A percentile compares a stretch with the other conserved stretches of the same genome.
Conservation (phyloP, 1,140 invertebrate species). For the Trichomalopsis sarcophagae region DNA sequence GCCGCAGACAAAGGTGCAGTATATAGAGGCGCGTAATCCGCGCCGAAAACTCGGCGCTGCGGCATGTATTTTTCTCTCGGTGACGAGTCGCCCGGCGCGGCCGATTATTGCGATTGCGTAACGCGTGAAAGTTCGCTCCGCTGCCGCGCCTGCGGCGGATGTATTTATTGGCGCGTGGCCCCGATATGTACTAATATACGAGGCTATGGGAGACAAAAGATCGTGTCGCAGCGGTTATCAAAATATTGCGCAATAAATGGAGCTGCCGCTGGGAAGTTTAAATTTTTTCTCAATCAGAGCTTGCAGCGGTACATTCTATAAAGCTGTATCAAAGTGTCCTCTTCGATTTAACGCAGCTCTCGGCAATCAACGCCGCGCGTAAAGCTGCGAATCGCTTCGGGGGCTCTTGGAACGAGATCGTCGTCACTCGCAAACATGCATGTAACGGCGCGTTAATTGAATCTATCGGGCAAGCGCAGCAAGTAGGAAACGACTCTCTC, state of each 20-base stretch:
- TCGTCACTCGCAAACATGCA: too few relatives aligned
- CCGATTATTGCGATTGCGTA: slow-evolving; percentile 44
- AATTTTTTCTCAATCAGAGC: too few relatives aligned
- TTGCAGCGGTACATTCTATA: too few relatives aligned
- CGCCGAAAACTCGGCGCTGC: not conserved
- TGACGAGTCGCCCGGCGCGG: not conserved
- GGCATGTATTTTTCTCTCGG: slow-evolving; percentile 5
- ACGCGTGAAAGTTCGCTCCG: slow-evolving; percentile 38
- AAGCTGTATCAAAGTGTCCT: too few relatives aligned
- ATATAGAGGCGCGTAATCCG: not conserved
- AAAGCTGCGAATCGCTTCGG: slow-evolving; percentile 5
- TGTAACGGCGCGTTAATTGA: slow-evolving; percentile 24
- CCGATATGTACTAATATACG: not conserved
- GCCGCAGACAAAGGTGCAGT: not conserved
- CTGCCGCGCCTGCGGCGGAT: slow-evolving; percentile 9
- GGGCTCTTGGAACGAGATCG: not conserved
- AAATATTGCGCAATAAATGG: too few relatives aligned
- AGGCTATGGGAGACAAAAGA: not conserved
- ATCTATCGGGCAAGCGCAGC: slow-evolving; percentile 7
- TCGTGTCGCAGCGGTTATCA: too few relatives aligned
- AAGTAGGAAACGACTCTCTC: not conserved
- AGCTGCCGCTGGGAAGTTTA: too few relatives aligned
- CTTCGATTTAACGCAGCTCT: too few relatives aligned
- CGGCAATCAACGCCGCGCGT: not conserved
- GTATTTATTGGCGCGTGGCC: slow-evolving; percentile 25